phyloP scores from a whole-genome alignment of 2,888 invertebrate species.

The Limnephilus auricula region DNA sequence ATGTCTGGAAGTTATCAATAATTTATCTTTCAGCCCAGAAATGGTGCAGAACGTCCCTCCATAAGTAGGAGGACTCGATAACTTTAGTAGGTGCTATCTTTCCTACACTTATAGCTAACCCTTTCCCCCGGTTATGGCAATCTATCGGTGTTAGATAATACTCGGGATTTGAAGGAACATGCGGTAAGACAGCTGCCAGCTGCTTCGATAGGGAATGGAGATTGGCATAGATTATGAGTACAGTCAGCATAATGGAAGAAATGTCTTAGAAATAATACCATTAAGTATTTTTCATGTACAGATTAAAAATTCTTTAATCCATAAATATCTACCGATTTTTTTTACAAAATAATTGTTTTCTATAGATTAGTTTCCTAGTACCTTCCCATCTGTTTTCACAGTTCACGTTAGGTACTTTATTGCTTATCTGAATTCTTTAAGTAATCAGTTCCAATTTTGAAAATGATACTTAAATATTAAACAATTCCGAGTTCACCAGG shows the following conservation, averaged over 20 bases:
- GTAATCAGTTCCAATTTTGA: too few relatives aligned
- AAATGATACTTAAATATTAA: too few relatives aligned
- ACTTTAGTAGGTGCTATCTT: neutral
- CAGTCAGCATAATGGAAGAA: conserved; percentile 13
- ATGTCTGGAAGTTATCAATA: neutral
- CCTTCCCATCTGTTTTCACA: too few relatives aligned
- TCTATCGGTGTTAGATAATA: conserved; percentile 19
- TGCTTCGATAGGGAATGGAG: conserved; percentile 4
- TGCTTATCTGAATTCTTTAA: too few relatives aligned
- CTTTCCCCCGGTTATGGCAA: neutral
- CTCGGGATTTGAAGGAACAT: neutral
- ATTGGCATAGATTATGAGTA: neutral
- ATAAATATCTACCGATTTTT: too few relatives aligned
- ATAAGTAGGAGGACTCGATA: neutral
- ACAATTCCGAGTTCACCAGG: too few relatives aligned
- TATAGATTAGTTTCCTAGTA: too few relatives aligned
- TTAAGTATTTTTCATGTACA: too few relatives aligned
- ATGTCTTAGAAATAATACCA: too few relatives aligned
- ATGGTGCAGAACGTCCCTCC: neutral
- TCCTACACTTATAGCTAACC: neutral
- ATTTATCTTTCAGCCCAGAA: neutral
- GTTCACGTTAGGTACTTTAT: too few relatives aligned
- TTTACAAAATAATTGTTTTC: too few relatives aligned
- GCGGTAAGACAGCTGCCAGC: conserved; percentile 34
- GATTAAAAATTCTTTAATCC: too few relatives aligned